Conservation (phyloP, 30 jellyfish, hydroid and myxozoan genomes). For the Aurelia sp. region DNA sequence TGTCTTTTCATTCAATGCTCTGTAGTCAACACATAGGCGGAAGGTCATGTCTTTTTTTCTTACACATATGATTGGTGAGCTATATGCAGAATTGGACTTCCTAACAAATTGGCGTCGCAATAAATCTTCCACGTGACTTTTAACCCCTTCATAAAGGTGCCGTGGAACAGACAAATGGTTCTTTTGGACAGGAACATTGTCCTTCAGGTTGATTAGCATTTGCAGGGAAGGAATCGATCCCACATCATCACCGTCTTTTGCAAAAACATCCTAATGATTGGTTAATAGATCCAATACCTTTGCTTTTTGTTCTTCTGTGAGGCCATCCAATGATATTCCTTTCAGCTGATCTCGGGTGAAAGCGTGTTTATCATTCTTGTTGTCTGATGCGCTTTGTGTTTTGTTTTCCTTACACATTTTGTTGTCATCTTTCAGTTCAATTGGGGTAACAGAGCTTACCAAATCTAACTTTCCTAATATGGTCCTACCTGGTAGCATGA, state of each 20-base stretch:
- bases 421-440: neutral
- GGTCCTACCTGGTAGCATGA: slow-evolving; percentile 10
- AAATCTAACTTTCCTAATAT: neutral
- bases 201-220: no score
- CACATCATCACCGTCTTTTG: slow-evolving; percentile 16
- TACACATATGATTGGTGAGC: neutral
- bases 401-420: neutral
- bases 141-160: neutral
- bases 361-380: neutral
- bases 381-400: slow-evolving; percentile 2
- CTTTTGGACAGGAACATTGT: neutral
- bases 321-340: neutral
- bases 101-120: neutral
- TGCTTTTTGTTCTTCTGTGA: slow-evolving; percentile 8
- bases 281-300: neutral
- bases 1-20: slow-evolving; percentile 9
- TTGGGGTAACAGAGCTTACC: slow-evolving; percentile 7
- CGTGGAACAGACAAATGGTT: neutral
- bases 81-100: neutral
- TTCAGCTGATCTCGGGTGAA: neutral
- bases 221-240: slow-evolving; percentile 21
- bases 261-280: neutral
- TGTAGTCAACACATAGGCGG: slow-evolving; percentile 7
- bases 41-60: slow-evolving; percentile 4
- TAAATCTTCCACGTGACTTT: no score